These are phyloP conservation scores for Cyclophora albipunctata DNA, from an alignment of 2,888 invertebrate species.

Conservation along the genomic window DNA sequence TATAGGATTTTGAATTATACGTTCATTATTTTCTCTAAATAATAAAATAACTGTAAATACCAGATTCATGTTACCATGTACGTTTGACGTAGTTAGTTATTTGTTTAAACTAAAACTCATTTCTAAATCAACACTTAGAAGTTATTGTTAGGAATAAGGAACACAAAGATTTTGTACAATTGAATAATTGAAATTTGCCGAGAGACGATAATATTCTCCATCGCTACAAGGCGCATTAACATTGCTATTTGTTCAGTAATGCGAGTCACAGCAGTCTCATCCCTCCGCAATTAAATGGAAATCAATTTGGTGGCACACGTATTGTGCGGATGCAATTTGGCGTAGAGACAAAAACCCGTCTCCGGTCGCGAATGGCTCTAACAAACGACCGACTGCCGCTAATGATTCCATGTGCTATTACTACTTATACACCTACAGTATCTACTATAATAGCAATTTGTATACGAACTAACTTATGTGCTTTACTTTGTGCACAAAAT, in stretches of 20 bases:
- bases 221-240: neutral
- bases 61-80: too few species aligned
- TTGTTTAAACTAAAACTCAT: too few species aligned
- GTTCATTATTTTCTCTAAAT: too few species aligned
- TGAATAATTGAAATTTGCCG: too few species aligned
- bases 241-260: neutral
- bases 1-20: too few species aligned
- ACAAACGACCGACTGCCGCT: slow-evolving; percentile 72
- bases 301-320: slow-evolving; percentile 67
- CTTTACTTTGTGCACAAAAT: too few species aligned
- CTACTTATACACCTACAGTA: slow-evolving; percentile 19
- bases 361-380: slow-evolving; percentile 63
- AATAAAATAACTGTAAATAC: too few species aligned
- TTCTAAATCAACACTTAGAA: too few species aligned
- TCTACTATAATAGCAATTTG: neutral
- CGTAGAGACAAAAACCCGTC: slow-evolving; percentile 67
- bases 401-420: slow-evolving; percentile 61
- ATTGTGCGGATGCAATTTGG: slow-evolving; percentile 73
- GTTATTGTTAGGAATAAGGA: too few species aligned
- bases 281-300: slow-evolving; percentile 60
- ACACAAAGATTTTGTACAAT: too few species aligned
- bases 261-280: slow-evolving; percentile 16
- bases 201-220: neutral
- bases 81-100: too few species aligned
- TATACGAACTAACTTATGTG: too few species aligned